Percentiles rank a stretch among this genome's conserved stretches.
Conservation (phyloP, 1,140 invertebrate genomes). For the Drosophila subobscura region DNA sequence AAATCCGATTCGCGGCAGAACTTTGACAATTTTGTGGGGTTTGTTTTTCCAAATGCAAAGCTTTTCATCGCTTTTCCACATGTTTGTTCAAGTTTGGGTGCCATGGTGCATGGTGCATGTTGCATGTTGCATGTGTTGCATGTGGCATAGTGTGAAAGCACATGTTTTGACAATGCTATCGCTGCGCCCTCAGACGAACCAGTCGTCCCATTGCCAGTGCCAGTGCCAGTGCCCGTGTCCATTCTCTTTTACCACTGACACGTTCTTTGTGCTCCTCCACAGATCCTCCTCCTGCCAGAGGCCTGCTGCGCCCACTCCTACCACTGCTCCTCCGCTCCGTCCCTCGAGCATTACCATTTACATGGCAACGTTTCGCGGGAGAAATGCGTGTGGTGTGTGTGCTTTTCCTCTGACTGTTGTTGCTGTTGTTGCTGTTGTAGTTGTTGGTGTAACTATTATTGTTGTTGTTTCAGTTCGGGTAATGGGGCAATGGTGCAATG, state of each 20-base stretch:
- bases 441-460: constrained; percentile 11
- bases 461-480: constrained; percentile 10
- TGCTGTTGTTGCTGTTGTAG: constrained; percentile 12
- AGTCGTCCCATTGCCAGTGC: constrained; percentile 2
- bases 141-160: constrained; percentile 74
- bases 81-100: no score
- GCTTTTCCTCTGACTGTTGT: constrained; percentile 4
- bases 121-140: constrained; percentile 32
- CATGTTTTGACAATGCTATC: constrained; percentile 74
- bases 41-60: neutral
- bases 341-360: no score
- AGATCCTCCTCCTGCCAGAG: no score
- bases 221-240: no score
- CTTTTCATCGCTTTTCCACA: constrained; percentile 1
- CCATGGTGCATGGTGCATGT: constrained; percentile 25
- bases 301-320: no score
- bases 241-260: no score
- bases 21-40: constrained; percentile 11
- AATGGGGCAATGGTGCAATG: neutral
- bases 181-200: constrained; percentile 26
- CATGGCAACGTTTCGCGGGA: no score
- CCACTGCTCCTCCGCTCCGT: no score
- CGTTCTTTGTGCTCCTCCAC: no score
- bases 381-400: neutral
- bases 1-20: neutral